Base-by-base conservation (phyloP, 2,888 invertebrate genomes). In the Amphipyra berbera region DNA sequence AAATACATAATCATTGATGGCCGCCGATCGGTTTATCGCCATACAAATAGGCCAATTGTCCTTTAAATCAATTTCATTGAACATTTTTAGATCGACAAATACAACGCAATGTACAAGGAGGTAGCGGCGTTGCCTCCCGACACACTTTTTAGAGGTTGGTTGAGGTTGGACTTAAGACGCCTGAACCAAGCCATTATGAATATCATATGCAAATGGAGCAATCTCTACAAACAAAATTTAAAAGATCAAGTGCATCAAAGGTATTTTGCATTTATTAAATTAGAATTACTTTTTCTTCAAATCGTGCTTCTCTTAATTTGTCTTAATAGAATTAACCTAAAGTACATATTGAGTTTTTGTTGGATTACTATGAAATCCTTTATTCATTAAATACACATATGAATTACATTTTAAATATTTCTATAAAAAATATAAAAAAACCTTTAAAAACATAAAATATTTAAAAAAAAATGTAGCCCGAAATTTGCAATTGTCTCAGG, bases 131-230 rank as follows among this genome's bases (percentile, higher is more conserved):
- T 98, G 62, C 96, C 97, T 9, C 91, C 95, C 0, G 96, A 95
- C 27, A 96, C 96, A 62, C 93, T 97, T 13, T 96, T 98, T 82
- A 96, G 96, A 66, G 95, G 96, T 10, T 99, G 99, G 98, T 94
- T 99, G 60, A 95, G 96, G 61, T 87, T 99, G 3, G 97, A 98
- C 81, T 93, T 98, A 49, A 96, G 96, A 61, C 96, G 97, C 0
- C 96, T 99, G 76, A 97, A 98, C 79, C 97, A 97, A 82, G 96
- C 96, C 0, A 96, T 99, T 14, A 95, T 98, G 70, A 98, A 97
- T 86, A 96, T 96, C 27, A 96, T 98, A 65, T 97, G 97, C 85
- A 97, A 98, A 82, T 99, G 99, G 98, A 97, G 97, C 61, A 97
- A 97, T 83, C 95, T 98, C 75, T 98, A 97, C 84, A 98, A 98